Evolutionary conservation across 2,797 vertebrate species (phyloP), one percentile per base, ranked within the genome.

Genomic region (Anas capensis): DNA sequence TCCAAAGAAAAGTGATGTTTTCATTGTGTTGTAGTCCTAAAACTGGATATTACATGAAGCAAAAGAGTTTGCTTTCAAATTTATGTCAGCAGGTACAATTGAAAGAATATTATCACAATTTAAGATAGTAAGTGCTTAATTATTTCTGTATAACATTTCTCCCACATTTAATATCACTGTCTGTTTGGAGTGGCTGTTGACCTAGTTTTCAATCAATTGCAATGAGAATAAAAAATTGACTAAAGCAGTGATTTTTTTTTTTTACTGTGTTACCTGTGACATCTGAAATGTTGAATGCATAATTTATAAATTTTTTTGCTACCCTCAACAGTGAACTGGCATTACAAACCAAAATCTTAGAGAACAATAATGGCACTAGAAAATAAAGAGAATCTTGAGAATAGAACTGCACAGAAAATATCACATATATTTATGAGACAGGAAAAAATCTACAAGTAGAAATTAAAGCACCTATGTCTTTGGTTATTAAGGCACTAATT

Each of bases 191-290:
- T 96, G 92, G 68, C 68, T 95, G 81, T 87, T 97, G 96, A 97
- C 95, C 97, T 95, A 97, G 76, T 97, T 97, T 97, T 94, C 65
- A 88, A 81, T 95, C 97, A 97, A 97, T 95, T 97, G 94, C 73
- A 86, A 49, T 60, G 91, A 94, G 90, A 97, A 92, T 92, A 40
- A n/a, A 86, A 90, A 92, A 79, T 57, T 90, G 68, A 26, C 70
- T 94, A 93, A 90, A 91, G 86, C 8, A 80, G 70, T 42, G 24
- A 38, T 6, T 6, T 89, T 95, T 84, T 86, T 80, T 84, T 86
- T 79, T 84, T 80, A 42, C 60, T 81, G 54, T 16, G 48, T 94
- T 93, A 92, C 69, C 58, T 62, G 49, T 57, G 88, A 70, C 26
- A 94, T 56, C 36, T 82, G 56, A 93, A 96, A 91, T 80, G 53